Percentiles rank a stretch among this genome's conserved stretches.
Evolutionary conservation across 2,113 vertebrate species (phyloP).

Genomic region (Rhabdornis inornatus): DNA sequence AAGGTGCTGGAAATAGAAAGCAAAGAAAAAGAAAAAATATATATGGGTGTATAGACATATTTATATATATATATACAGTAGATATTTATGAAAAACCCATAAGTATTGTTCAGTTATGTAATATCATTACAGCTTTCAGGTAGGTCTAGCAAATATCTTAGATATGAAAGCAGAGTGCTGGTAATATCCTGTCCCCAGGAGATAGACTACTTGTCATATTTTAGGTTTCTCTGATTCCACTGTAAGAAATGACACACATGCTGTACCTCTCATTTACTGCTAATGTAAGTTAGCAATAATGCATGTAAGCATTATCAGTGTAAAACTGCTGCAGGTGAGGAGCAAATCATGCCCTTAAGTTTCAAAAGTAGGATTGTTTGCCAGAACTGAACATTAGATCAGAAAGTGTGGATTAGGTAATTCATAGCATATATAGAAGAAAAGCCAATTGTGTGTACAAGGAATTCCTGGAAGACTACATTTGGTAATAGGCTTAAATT

Average conservation of each 20-base stretch:
- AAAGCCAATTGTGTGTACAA: neutral
- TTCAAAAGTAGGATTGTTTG: neutral
- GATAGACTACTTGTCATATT: neutral
- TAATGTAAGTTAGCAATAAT: neutral
- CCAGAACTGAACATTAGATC: neutral
- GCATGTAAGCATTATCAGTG: neutral
- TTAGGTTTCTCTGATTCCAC: neutral
- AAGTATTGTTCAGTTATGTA: neutral
- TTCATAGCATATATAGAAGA: neutral
- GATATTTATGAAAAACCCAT: fast-evolving
- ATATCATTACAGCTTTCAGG: neutral
- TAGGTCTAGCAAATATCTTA: neutral
- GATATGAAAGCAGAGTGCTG: neutral
- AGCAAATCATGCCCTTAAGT: neutral
- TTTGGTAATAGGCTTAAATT: neutral
- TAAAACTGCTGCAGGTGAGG: neutral
- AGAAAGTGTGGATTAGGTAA: neutral
- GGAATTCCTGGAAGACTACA: neutral
- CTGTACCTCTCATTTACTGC: neutral
- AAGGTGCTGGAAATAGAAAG: neutral
- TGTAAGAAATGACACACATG: neutral
- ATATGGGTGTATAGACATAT: neutral
- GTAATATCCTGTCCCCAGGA: neutral
- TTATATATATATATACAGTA: neutral
- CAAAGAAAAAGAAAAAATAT: neutral